These are phyloP conservation scores for Acinonyx jubatus DNA, from an alignment of 2,113 vertebrate species.

Conservation along the genomic window DNA sequence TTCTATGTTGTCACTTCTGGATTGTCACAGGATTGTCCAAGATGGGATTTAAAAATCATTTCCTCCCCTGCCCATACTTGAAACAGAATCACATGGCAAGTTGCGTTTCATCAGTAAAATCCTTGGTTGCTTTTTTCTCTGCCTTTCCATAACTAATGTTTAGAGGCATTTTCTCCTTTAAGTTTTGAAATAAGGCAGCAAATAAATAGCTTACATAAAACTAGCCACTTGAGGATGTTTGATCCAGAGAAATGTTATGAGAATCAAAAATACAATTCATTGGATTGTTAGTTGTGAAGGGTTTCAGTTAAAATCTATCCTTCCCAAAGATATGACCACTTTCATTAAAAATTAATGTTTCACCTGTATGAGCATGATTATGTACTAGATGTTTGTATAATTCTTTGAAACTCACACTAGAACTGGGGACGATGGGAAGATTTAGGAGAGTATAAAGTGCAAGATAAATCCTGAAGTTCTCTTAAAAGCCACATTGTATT, in stretches of 20 bases:
- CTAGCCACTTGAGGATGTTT: not conserved
- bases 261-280: not conserved
- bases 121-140: not conserved
- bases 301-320: not conserved
- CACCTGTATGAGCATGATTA: not conserved
- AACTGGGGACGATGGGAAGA: not conserved
- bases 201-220: slow-evolving; percentile 1
- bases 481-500: not conserved
- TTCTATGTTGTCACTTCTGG: not conserved
- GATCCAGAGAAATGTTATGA: not conserved
- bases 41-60: not conserved
- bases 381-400: not conserved
- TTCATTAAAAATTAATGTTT: not conserved
- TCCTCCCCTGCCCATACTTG: not conserved
- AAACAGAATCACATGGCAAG: not conserved
- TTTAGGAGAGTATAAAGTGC: not conserved
- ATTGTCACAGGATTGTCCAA: not conserved
- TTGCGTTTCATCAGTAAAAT: not conserved
- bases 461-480: not conserved
- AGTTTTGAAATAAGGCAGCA: not conserved
- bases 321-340: not conserved
- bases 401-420: not conserved
- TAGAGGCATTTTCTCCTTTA: not conserved
- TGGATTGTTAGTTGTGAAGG: not conserved
- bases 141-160: not conserved